These are phyloP conservation scores for Acleris holmiana DNA, from an alignment of 2,888 invertebrate species.

Conservation along the genomic window DNA sequence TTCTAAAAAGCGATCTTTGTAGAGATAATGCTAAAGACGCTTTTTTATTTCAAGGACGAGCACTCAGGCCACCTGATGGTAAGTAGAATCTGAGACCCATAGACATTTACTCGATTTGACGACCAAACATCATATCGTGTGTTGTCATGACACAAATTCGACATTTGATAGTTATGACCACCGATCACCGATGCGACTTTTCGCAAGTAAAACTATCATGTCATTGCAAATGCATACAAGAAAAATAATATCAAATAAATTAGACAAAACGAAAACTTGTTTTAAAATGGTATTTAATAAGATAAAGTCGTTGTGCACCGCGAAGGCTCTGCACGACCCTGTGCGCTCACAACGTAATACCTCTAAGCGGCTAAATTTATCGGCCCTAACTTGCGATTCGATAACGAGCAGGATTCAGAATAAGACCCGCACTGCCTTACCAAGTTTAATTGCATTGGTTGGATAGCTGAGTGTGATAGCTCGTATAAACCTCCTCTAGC, in stretches of 20 bases:
- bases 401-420: constrained; percentile 36
- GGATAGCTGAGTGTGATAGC: constrained; percentile 22
- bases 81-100: too few species aligned
- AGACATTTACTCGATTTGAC: too few species aligned
- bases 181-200: too few species aligned
- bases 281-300: constrained; percentile 10
- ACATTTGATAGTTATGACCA: too few species aligned
- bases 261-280: not conserved
- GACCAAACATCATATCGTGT: too few species aligned
- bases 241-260: not conserved
- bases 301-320: constrained; percentile 17
- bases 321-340: constrained; percentile 19
- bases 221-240: not conserved
- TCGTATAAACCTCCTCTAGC: constrained; percentile 15
- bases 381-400: constrained; percentile 37
- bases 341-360: constrained; percentile 29
- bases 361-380: constrained; percentile 37
- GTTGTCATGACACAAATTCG: too few species aligned
- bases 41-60: too few species aligned
- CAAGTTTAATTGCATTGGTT: constrained; percentile 35
- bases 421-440: constrained; percentile 34
- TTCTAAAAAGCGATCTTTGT: too few species aligned
- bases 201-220: too few species aligned
- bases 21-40: too few species aligned
- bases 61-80: too few species aligned